Percentiles rank a stretch among this genome's conserved stretches.
Evolutionary conservation across 1,140 invertebrate species (phyloP).

Genomic region (Orussus abietinus): DNA sequence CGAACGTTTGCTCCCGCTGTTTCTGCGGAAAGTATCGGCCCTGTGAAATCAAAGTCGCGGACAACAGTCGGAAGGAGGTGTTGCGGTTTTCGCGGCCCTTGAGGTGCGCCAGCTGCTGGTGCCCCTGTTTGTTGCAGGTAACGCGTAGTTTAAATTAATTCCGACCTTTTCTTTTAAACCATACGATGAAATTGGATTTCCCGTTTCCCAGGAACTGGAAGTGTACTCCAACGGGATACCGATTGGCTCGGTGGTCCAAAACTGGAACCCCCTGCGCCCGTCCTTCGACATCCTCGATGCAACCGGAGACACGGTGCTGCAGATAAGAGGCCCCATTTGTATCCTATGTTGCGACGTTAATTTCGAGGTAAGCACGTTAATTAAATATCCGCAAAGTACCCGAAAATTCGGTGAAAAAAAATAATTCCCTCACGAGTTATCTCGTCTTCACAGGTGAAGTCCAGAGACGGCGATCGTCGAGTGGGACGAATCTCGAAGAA

Average conservation of each 20-base stretch:
- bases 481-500: slow-evolving; percentile 76
- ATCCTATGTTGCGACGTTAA: slow-evolving; percentile 79
- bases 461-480: slow-evolving; percentile 59
- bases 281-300: slow-evolving; percentile 77
- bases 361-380: slow-evolving; percentile 58
- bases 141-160: background rate
- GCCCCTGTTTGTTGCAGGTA: slow-evolving; percentile 63
- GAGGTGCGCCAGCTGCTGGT: slow-evolving; percentile 57
- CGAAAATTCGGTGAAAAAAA: background rate
- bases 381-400: too few species aligned
- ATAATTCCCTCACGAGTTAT: background rate
- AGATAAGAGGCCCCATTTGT: slow-evolving; percentile 81
- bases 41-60: slow-evolving; percentile 84
- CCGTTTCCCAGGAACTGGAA: slow-evolving; percentile 21
- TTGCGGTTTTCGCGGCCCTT: slow-evolving; percentile 52
- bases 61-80: slow-evolving; percentile 73
- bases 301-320: slow-evolving; percentile 70
- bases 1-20: slow-evolving; percentile 72
- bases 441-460: slow-evolving; percentile 57
- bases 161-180: background rate
- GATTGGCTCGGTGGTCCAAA: slow-evolving; percentile 77
- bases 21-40: slow-evolving; percentile 73
- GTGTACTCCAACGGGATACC: slow-evolving; percentile 54
- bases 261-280: slow-evolving; percentile 79
- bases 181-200: background rate